Evolutionary conservation across 2,888 invertebrate species (phyloP).

Genomic region (Metallyticus violacea): DNA sequence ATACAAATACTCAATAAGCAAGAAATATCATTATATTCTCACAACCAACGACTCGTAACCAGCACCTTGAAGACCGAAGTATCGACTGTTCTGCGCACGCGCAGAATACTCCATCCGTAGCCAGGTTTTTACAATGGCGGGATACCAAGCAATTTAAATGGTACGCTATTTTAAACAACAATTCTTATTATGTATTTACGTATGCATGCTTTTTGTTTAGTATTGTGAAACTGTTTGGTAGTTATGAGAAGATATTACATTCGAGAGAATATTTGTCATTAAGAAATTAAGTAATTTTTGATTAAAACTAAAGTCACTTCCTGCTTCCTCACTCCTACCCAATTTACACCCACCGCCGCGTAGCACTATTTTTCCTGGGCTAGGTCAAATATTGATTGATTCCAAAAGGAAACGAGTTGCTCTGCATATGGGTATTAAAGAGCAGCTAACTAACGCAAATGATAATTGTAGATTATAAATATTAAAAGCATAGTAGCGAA

Average conservation of each 20-base stretch:
- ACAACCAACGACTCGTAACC: slow-evolving; percentile 18
- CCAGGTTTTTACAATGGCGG: slow-evolving; percentile 24
- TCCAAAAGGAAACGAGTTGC: slow-evolving; percentile 23
- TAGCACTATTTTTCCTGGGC: slow-evolving; percentile 30
- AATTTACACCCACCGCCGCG: slow-evolving; percentile 17
- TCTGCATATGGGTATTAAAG: neutral
- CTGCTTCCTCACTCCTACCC: slow-evolving; percentile 21
- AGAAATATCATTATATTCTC: slow-evolving; percentile 13
- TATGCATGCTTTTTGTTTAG: neutral
- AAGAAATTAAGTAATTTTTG: neutral
- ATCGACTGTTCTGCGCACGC: slow-evolving; percentile 31
- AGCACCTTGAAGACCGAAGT: slow-evolving; percentile 27
- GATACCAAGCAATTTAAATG: neutral
- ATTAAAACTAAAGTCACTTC: slow-evolving; percentile 25
- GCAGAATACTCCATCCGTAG: slow-evolving; percentile 7
- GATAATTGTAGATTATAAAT: neutral
- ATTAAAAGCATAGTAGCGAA: neutral
- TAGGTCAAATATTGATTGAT: slow-evolving; percentile 34
- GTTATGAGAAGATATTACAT: neutral
- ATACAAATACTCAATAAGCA: slow-evolving; percentile 1
- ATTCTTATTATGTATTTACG: neutral
- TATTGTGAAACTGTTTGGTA: neutral
- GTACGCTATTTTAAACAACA: neutral
- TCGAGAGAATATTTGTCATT: neutral
- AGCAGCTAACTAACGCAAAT: neutral